Conservation (phyloP, 2,113 vertebrate genomes). For the Leptocoma aspasia region DNA sequence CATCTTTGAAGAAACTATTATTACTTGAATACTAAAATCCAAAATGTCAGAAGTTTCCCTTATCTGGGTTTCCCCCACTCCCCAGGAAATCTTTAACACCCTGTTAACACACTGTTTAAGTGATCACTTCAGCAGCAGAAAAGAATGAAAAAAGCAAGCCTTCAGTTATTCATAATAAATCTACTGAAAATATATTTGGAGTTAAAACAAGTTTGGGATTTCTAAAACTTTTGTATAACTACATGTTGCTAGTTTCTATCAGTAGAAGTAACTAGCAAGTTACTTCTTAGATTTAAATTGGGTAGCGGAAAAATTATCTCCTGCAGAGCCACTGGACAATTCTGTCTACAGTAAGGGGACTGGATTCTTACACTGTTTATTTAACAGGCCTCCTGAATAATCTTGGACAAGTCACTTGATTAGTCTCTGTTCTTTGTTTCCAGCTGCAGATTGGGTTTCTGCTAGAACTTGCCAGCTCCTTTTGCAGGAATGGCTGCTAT, state of each 20-base stretch:
- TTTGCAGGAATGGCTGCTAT: not conserved
- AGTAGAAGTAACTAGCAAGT: not conserved
- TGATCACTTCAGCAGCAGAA: not conserved
- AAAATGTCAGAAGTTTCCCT: not conserved
- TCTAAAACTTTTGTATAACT: not conserved
- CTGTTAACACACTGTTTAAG: not conserved
- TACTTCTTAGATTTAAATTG: not conserved
- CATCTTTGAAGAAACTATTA: not conserved
- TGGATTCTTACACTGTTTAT: not conserved
- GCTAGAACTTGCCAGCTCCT: not conserved
- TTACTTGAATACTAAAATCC: not conserved
- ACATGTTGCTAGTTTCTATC: not conserved
- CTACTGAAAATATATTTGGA: not conserved
- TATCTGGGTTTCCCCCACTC: not conserved
- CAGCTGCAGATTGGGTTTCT: conserved; percentile 3
- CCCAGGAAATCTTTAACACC: not conserved
- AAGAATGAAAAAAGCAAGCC: not conserved
- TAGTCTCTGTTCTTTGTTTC: conserved; percentile 4
- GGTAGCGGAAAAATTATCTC: not conserved
- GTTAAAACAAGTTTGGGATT: not conserved
- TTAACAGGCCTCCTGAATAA: not conserved
- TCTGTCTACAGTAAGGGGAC: not conserved
- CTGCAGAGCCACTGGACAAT: not conserved
- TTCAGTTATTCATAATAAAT: not conserved
- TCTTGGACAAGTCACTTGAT: conserved; percentile 6